phyloP scores from a whole-genome alignment of 2,888 invertebrate species.

The Caradrina kadenii region DNA sequence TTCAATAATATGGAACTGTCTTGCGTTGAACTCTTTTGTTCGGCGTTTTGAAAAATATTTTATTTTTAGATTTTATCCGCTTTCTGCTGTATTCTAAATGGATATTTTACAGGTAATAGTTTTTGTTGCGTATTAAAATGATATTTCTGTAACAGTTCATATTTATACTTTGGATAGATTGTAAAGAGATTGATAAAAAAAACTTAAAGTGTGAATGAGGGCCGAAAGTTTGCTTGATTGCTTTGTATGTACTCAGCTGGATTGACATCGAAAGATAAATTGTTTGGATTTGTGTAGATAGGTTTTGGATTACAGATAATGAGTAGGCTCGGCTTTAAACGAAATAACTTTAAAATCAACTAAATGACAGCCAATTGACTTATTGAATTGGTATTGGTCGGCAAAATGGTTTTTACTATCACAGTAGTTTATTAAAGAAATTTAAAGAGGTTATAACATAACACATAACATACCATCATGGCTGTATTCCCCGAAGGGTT shows the following conservation, averaged over 20 bases:
- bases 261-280: constrained; percentile 5
- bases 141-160: constrained; percentile 1
- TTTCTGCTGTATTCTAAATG: constrained; percentile 16
- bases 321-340: background rate
- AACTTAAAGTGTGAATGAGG: constrained; percentile 9
- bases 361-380: too few species aligned
- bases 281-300: background rate
- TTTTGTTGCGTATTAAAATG: constrained; percentile 11
- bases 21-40: constrained; percentile 73
- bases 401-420: too few species aligned
- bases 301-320: background rate
- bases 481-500: too few species aligned
- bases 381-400: too few species aligned
- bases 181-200: constrained; percentile 19
- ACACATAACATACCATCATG: too few species aligned
- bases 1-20: constrained; percentile 16
- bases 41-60: constrained; percentile 37
- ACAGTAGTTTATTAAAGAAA: too few species aligned
- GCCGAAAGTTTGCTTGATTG: constrained; percentile 18
- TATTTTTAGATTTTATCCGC: constrained; percentile 17
- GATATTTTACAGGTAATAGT: constrained; percentile 29
- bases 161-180: constrained; percentile 2
- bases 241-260: background rate
- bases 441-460: too few species aligned
- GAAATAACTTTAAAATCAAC: background rate